Conservation (phyloP, 2,113 vertebrate species). For the Onychostoma macrolepis region DNA sequence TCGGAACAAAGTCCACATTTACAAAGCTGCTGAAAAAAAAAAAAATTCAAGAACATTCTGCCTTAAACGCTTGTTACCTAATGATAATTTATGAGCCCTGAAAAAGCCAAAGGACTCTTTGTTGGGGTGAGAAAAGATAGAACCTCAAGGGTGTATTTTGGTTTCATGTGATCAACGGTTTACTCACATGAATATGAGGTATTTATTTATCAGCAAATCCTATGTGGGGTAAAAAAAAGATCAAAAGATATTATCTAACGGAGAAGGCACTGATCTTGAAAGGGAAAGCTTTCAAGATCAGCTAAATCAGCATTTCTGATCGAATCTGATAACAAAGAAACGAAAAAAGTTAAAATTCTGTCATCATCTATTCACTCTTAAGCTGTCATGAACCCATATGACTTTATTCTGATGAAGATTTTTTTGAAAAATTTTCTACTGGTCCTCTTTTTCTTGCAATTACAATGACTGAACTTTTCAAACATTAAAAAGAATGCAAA, state of each 20-base stretch:
- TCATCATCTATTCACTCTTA: neutral
- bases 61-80: conserved; percentile 56
- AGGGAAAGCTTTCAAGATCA: neutral
- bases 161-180: conserved; percentile 64
- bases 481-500: neutral
- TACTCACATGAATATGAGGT: conserved; percentile 61
- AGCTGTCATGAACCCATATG: neutral
- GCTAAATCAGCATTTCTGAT: neutral
- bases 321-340: neutral
- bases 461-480: neutral
- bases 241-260: neutral
- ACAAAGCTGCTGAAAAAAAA: conserved; percentile 53
- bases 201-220: conserved; percentile 6
- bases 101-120: conserved; percentile 28
- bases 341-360: neutral
- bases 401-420: neutral
- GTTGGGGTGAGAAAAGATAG: conserved; percentile 43
- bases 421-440: neutral
- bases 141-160: conserved; percentile 52
- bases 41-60: conserved; percentile 48
- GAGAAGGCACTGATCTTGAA: neutral
- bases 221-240: neutral
- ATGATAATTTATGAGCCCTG: conserved; percentile 58
- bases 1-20: conserved; percentile 65
- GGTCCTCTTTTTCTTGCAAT: neutral